These are phyloP conservation scores for Rhinichthys osculus DNA, from an alignment of 2,797 vertebrate genomes.

Conservation along the genomic window DNA sequence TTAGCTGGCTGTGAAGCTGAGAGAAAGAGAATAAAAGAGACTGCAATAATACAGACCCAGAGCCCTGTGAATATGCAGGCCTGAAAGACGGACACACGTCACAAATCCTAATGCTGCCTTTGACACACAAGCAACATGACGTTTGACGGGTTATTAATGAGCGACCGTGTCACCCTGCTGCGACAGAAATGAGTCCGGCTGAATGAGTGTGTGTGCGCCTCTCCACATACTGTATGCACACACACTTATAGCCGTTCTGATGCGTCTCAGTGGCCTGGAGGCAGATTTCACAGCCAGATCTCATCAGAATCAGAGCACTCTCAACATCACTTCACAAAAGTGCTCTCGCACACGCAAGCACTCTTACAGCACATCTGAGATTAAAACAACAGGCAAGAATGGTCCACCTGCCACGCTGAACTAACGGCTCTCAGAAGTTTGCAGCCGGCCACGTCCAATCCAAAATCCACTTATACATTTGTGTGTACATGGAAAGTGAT, in stretches of 20 bases:
- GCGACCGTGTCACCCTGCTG: conserved; percentile 56
- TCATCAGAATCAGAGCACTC: conserved; percentile 5
- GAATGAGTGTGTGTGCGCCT: background rate
- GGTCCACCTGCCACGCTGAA: background rate
- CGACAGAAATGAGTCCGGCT: conserved; percentile 62
- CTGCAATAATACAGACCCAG: background rate
- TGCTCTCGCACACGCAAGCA: conserved; percentile 28
- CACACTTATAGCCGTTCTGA: background rate
- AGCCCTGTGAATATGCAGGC: background rate
- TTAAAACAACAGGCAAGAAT: background rate
- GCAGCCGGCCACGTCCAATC: background rate
- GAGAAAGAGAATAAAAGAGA: background rate
- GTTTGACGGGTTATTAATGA: conserved; percentile 71
- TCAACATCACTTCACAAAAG: conserved; percentile 40
- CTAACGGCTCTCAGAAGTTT: conserved; percentile 5
- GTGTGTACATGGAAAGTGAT: conserved; percentile 24
- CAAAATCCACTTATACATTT: conserved; percentile 2
- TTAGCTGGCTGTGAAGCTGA: background rate
- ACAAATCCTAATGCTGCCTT: conserved; percentile 8
- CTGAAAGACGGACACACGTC: background rate
- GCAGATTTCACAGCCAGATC: conserved; percentile 18
- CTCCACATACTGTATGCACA: background rate
- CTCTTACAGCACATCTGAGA: conserved; percentile 22
- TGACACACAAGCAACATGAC: background rate
- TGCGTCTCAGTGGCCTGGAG: background rate